Percentiles rank a stretch among this genome's conserved stretches.
Conservation (phyloP, 2,113 vertebrate genomes). For the Fregetta grallaria region DNA sequence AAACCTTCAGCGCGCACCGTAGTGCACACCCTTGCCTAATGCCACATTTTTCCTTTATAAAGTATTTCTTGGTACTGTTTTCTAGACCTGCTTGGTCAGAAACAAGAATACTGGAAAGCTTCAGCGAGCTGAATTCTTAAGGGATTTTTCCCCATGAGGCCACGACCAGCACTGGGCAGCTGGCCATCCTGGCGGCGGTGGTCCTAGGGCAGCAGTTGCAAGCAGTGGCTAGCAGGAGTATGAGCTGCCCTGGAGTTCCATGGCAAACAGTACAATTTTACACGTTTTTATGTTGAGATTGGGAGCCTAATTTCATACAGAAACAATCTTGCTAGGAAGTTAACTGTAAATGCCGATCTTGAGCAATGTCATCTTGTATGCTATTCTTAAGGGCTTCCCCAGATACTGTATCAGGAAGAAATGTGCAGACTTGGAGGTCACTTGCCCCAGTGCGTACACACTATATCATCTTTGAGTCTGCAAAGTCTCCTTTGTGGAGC, state of each 20-base stretch:
- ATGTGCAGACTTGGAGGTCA: background rate
- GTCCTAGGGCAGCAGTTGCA: background rate
- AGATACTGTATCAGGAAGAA: background rate
- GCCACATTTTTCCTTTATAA: background rate
- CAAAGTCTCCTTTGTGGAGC: background rate
- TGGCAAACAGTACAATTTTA: background rate
- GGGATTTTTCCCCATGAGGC: background rate
- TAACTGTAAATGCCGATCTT: background rate
- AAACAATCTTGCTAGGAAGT: background rate
- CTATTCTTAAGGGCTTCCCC: background rate
- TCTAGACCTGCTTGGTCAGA: background rate
- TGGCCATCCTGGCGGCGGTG: accelerated
- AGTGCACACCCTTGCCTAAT: background rate
- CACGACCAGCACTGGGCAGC: background rate
- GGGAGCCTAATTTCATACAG: background rate
- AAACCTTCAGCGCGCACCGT: background rate
- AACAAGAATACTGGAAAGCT: background rate
- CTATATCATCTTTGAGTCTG: background rate
- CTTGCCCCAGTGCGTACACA: background rate
- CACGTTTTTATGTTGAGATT: background rate
- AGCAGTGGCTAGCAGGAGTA: background rate
- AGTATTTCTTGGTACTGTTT: background rate
- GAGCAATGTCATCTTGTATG: background rate
- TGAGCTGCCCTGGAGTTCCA: background rate
- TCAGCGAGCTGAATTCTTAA: background rate